Evolutionary conservation across 2,888 invertebrate genomes (phyloP), one percentile per base, ranked within the genome.

Genomic region (Cactoblastis cactorum): DNA sequence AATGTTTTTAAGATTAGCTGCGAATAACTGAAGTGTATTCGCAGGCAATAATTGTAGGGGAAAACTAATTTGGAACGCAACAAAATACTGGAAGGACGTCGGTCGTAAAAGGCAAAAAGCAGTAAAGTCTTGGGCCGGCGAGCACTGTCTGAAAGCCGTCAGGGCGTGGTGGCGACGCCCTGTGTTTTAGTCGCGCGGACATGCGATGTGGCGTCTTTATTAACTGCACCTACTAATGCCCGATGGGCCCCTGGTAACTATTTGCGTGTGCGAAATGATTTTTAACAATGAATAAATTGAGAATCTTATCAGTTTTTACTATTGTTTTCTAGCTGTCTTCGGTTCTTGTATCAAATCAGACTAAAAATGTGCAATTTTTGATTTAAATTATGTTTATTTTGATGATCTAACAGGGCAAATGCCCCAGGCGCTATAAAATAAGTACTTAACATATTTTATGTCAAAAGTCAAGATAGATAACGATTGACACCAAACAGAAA

Each of bases 121-220:
- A 71, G 74, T 80, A 76, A 80, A 80, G 76, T 71, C 64, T 62
- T 57, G 59, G 74, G 37, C 37, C 47, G 37, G 19, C 34, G 24
- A 63, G 63, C 61, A 61, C 67, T 63, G 68, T 67, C 74, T 77
- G 69, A 76, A 77, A 74, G 77, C 74, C 68, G 58, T 54, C 67
- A 64, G 81, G 84, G 85, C 84, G 85, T 80, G 76, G 74, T 63
- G 62, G 74, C 65, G 64, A 69, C 86, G 85, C 86, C 86, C 82
- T 69, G 77, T 75, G 84, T 75, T 84, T 85, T 79, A 80, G 74
- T 76, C 67, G 72, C 73, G 68, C 72, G 69, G 72, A 69, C 75
- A 74, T 70, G 67, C 67, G 56, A 62, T 37, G 37, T 37, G 15
- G 71, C 70, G 79, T 83, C 84, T 86, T 77, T 83, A 85, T 86